These are phyloP conservation scores for Corvus moneduloides DNA, from an alignment of 2,113 vertebrate species.

Conservation along the genomic window DNA sequence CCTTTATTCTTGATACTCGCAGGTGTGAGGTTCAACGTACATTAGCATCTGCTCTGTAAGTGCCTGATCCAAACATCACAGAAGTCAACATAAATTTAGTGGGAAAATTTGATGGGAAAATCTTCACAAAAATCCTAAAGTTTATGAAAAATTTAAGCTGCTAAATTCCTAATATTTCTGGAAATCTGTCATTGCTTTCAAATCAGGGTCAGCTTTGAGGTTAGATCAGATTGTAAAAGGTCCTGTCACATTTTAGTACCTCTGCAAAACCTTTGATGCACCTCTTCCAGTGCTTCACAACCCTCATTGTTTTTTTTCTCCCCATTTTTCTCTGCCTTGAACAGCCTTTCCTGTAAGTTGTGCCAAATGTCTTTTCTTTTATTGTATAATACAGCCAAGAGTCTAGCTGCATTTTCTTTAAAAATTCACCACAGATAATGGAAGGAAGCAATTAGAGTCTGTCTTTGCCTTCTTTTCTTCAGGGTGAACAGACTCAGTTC, in stretches of 20 bases:
- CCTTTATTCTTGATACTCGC: constrained; percentile 34
- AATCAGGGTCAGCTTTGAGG: background rate
- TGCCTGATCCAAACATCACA: background rate
- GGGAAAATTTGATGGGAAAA: background rate
- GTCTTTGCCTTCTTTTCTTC: background rate
- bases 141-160: background rate
- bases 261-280: background rate
- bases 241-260: background rate
- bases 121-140: background rate
- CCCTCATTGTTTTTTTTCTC: fast-evolving
- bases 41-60: background rate
- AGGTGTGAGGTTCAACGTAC: constrained; percentile 35
- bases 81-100: background rate
- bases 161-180: background rate
- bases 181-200: background rate
- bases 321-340: background rate
- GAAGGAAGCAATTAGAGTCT: background rate
- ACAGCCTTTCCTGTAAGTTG: background rate
- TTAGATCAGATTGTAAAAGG: background rate
- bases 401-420: background rate
- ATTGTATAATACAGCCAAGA: background rate
- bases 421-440: background rate
- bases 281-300: background rate
- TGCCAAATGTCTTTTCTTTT: background rate
- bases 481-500: background rate